phyloP scores from a whole-genome alignment of 2,888 invertebrate species.

The Priocnemis perturbator region DNA sequence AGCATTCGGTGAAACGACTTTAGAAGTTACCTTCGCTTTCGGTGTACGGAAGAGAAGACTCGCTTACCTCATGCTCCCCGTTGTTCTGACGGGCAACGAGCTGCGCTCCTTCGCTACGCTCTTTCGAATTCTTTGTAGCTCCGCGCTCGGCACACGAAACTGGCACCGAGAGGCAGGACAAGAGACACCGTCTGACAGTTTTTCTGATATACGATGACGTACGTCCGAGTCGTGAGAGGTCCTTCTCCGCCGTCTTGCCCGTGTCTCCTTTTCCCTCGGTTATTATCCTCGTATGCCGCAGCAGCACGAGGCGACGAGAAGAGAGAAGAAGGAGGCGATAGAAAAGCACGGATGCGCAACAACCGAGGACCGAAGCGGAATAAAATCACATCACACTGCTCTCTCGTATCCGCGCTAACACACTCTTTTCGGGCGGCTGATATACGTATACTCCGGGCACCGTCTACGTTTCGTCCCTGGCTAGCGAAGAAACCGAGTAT shows the following conservation, averaged over 20 bases:
- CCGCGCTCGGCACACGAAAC: slow-evolving; percentile 16
- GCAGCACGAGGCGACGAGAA: neutral
- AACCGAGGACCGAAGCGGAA: slow-evolving; percentile 19
- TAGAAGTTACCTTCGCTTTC: slow-evolving; percentile 33
- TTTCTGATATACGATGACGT: neutral
- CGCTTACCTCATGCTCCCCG: slow-evolving; percentile 6
- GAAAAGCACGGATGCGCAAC: slow-evolving; percentile 8
- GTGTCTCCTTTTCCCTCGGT: neutral
- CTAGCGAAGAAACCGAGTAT: slow-evolving; percentile 24
- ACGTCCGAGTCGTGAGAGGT: neutral
- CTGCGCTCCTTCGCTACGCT: slow-evolving; percentile 18
- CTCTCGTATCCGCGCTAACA: slow-evolving; percentile 7
- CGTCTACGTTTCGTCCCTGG: slow-evolving; percentile 13
- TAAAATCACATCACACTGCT: slow-evolving; percentile 47
- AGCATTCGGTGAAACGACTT: slow-evolving; percentile 26
- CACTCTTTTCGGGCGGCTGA: slow-evolving; percentile 6
- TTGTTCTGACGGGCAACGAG: neutral
- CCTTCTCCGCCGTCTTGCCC: slow-evolving; percentile 2
- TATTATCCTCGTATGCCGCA: neutral
- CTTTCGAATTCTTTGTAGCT: neutral
- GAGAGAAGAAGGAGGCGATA: too few species aligned
- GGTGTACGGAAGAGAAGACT: slow-evolving; percentile 5
- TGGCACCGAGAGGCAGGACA: slow-evolving; percentile 10
- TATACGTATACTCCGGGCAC: neutral
- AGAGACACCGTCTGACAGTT: slow-evolving; percentile 1